A percentile compares a stretch with the other conserved stretches of the same genome.
Conservation (phyloP, 2,888 invertebrate species). For the Apamea epomidion region DNA sequence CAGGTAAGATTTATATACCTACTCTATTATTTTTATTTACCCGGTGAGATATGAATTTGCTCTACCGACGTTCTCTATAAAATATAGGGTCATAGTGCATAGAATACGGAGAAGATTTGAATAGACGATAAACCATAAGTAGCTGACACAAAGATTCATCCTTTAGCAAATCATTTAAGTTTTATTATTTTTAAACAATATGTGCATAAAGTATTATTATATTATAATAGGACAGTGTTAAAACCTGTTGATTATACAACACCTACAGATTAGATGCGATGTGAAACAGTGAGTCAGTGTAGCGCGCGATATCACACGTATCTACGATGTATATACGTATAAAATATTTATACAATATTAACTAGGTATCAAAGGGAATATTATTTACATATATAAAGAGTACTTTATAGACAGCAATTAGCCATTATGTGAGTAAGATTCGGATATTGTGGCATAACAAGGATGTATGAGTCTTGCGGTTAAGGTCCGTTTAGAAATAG, state of each 20-base stretch:
- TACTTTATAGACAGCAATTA: conserved; percentile 19
- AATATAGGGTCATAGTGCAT: too few relatives aligned
- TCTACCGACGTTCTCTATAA: background rate
- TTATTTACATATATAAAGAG: conserved; percentile 21
- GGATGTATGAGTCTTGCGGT: background rate
- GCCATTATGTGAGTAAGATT: conserved; percentile 27
- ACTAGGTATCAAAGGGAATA: conserved; percentile 25
- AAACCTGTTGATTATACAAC: conserved; percentile 44
- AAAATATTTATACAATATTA: background rate
- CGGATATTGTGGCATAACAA: conserved; percentile 19
- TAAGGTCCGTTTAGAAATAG: background rate
- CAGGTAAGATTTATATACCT: conserved; percentile 36
- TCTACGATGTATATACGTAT: background rate
- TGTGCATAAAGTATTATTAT: conserved; percentile 9
- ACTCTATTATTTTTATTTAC: background rate
- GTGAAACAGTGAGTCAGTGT: conserved; percentile 49
- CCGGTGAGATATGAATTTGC: background rate
- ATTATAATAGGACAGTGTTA: conserved; percentile 16
- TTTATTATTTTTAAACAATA: conserved; percentile 1
- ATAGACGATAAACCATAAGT: background rate
- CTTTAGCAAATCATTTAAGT: background rate
- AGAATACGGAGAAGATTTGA: too few relatives aligned
- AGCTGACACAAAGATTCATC: background rate
- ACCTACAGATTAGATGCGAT: conserved; percentile 35
- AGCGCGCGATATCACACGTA: conserved; percentile 22